Evolutionary conservation across 2,888 invertebrate species (phyloP).

Genomic region (Ganaspis brasiliensis): DNA sequence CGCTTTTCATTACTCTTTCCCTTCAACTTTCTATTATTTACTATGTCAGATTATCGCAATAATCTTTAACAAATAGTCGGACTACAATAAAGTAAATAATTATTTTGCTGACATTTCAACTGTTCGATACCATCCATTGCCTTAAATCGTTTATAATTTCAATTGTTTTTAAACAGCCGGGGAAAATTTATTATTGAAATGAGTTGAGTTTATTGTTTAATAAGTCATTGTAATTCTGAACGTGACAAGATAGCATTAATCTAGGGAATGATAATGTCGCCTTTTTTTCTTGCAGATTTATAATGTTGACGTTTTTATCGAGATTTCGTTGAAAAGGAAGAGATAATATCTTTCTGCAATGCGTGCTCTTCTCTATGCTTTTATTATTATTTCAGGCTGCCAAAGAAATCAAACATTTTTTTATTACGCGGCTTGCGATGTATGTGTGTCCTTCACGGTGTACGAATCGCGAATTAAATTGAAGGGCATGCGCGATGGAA

Average conservation of each 20-base stretch:
- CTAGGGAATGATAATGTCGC: background rate
- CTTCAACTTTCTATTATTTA: constrained; percentile 23
- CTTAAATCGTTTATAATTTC: background rate
- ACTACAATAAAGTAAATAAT: background rate
- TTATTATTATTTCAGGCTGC: constrained; percentile 7
- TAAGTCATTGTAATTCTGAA: constrained; percentile 11
- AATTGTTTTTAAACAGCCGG: background rate
- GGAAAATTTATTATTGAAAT: background rate
- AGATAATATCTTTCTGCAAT: constrained; percentile 19
- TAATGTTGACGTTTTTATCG: constrained; percentile 14
- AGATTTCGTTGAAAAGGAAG: background rate
- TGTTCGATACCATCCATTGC: background rate
- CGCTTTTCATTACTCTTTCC: constrained; percentile 10
- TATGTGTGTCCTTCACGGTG: constrained; percentile 57
- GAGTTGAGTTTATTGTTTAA: background rate
- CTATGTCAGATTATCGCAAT: background rate
- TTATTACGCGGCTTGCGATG: constrained; percentile 48
- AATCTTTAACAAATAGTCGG: constrained; percentile 11
- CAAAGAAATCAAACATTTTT: constrained; percentile 46
- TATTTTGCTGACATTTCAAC: background rate
- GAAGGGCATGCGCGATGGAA: constrained; percentile 56
- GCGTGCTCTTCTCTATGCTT: background rate
- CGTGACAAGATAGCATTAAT: background rate
- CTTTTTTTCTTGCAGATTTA: background rate
- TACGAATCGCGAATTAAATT: constrained; percentile 61